These are phyloP conservation scores for Gambusia yucatana DNA, from an alignment of 2,797 vertebrate genomes.

Conservation along the genomic window DNA sequence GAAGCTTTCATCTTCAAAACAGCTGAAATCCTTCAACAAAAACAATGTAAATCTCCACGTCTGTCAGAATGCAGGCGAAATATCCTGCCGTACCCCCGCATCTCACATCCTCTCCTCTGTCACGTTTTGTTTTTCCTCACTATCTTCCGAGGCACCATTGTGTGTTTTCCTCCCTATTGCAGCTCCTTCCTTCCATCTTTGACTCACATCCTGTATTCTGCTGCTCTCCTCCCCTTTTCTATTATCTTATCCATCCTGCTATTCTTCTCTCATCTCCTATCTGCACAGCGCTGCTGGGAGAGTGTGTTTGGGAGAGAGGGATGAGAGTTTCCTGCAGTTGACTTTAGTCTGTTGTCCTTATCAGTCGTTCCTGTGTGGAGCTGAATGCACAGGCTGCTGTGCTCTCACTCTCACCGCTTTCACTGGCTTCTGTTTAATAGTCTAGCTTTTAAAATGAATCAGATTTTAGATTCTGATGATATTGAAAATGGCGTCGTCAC, in stretches of 20 bases:
- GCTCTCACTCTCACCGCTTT: not conserved
- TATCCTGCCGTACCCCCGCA: slow-evolving; percentile 26
- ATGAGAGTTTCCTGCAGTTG: slow-evolving; percentile 56
- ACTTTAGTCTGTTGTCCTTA: slow-evolving; percentile 51
- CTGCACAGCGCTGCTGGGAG: not conserved
- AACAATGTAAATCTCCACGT: slow-evolving; percentile 20
- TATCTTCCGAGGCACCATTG: slow-evolving; percentile 29
- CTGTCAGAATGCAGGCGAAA: slow-evolving; percentile 13
- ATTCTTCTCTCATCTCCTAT: slow-evolving; percentile 53
- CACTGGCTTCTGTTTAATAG: not conserved
- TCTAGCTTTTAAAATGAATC: not conserved
- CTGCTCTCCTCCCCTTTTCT: slow-evolving; percentile 20
- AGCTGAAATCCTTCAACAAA: not conserved
- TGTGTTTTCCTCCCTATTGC: slow-evolving; percentile 29
- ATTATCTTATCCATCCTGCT: slow-evolving; percentile 60
- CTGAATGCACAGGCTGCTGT: slow-evolving; percentile 2
- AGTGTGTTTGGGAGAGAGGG: slow-evolving; percentile 2
- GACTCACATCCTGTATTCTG: slow-evolving; percentile 61
- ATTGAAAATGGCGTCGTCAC: not conserved
- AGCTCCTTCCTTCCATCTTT: slow-evolving; percentile 50
- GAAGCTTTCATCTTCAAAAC: slow-evolving; percentile 17
- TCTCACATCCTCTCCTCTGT: slow-evolving; percentile 44
- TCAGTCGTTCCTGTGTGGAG: slow-evolving; percentile 29
- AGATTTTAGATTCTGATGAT: not conserved
- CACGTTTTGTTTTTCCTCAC: slow-evolving; percentile 29